phyloP scores from a whole-genome alignment of 2,888 invertebrate species.

The Chloromyia formosa region DNA sequence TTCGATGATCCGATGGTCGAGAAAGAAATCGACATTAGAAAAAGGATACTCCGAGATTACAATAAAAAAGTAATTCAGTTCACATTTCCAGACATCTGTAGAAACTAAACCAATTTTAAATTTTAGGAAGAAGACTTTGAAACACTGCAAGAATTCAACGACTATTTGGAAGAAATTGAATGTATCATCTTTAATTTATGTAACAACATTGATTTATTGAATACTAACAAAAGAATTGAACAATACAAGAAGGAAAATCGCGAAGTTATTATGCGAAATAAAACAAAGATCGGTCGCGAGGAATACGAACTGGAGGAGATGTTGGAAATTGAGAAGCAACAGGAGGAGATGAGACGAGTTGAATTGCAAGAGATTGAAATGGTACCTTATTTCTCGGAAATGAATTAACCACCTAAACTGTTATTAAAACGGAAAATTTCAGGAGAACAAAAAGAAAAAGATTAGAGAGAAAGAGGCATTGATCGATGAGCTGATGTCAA shows the following conservation, averaged over 20 bases:
- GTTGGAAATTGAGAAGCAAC: conserved; percentile 81
- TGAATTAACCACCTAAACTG: neutral
- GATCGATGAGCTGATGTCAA: conserved; percentile 95
- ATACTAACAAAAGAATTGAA: conserved; percentile 89
- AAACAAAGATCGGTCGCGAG: conserved; percentile 77
- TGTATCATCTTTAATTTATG: conserved; percentile 89
- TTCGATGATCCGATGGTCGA: conserved; percentile 97
- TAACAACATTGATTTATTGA: conserved; percentile 87
- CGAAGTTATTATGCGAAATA: conserved; percentile 83
- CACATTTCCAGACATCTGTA: too few relatives aligned
- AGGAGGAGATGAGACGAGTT: conserved; percentile 76
- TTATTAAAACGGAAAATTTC: conserved; percentile 38
- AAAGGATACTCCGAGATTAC: conserved; percentile 86
- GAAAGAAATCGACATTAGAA: conserved; percentile 96
- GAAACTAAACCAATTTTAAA: neutral
- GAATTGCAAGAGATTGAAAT: conserved; percentile 72
- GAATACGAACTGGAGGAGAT: conserved; percentile 88
- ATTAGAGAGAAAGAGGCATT: conserved; percentile 88
- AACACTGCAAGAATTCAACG: conserved; percentile 85
- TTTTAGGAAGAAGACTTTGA: conserved; percentile 84
- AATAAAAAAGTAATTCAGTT: conserved; percentile 74
- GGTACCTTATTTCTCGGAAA: too few relatives aligned
- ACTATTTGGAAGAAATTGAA: conserved; percentile 96
- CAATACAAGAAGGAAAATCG: conserved; percentile 91
- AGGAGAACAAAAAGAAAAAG: conserved; percentile 81